Conservation (phyloP, 2,797 vertebrate species). For the Adelosebastes latens region DNA sequence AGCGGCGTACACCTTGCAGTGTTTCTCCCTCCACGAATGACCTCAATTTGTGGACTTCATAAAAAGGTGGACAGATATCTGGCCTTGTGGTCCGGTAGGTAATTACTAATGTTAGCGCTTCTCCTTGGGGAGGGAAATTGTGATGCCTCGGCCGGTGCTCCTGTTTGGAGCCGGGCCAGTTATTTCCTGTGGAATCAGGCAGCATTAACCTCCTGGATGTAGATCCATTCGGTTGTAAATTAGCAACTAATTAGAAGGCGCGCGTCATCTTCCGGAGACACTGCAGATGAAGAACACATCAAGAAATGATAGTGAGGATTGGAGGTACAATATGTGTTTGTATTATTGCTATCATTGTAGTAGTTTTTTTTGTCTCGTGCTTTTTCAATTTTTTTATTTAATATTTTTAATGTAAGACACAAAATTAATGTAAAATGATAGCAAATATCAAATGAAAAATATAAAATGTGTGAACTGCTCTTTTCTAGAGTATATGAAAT, state of each 20-base stretch:
- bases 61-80: constrained; percentile 73
- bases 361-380: neutral
- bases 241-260: constrained; percentile 76
- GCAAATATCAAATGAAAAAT: neutral
- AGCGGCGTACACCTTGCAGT: constrained; percentile 54
- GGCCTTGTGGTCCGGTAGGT: constrained; percentile 67
- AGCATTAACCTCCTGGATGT: constrained; percentile 76
- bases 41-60: constrained; percentile 79
- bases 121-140: constrained; percentile 64
- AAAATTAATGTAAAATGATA: neutral
- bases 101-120: constrained; percentile 75
- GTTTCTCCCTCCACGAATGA: constrained; percentile 54
- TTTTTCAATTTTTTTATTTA: neutral
- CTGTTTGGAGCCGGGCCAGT: constrained; percentile 67
- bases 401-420: neutral
- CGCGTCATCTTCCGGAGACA: constrained; percentile 56
- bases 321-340: neutral
- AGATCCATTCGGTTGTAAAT: constrained; percentile 73
- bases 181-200: constrained; percentile 71
- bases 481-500: neutral
- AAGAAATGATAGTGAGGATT: constrained; percentile 22
- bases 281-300: constrained; percentile 54
- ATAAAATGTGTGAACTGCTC: neutral
- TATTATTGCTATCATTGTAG: neutral
- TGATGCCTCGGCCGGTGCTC: constrained; percentile 39